Conservation (phyloP, 2,888 invertebrate species). For the Drosophila anceps region DNA sequence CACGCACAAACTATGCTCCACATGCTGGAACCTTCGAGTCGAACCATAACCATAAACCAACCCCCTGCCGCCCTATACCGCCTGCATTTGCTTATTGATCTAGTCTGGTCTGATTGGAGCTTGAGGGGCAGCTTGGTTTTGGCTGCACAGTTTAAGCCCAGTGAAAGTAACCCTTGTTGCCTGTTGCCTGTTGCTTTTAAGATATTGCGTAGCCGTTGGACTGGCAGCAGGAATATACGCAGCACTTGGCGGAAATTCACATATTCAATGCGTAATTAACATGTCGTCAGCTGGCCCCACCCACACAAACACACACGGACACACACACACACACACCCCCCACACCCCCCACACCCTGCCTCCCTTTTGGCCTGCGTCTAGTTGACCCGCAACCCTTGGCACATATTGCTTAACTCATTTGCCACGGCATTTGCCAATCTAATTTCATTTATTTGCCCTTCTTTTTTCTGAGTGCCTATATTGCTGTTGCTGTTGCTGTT, state of each 20-base stretch:
- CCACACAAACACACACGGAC: neutral
- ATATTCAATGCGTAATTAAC: constrained; percentile 61
- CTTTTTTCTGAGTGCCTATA: no score
- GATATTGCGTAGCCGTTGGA: constrained; percentile 40
- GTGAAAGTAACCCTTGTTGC: constrained; percentile 22
- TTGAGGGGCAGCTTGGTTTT: neutral
- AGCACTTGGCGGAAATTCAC: constrained; percentile 14
- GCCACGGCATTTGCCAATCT: constrained; percentile 44
- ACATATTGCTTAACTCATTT: constrained; percentile 23
- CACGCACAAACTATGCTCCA: neutral
- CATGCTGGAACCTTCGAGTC: constrained; percentile 8
- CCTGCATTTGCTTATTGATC: constrained; percentile 3
- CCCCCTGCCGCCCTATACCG: accelerated
- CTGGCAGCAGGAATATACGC: constrained; percentile 9
- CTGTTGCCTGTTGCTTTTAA: neutral
- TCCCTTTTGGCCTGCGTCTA: neutral
- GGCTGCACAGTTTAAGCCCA: constrained; percentile 40
- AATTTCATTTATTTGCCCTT: constrained; percentile 58
- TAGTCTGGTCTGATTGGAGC: neutral
- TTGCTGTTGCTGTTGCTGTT: no score
- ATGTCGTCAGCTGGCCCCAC: constrained; percentile 29
- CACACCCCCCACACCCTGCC: no score
- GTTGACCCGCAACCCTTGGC: constrained; percentile 5
- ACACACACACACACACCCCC: neutral
- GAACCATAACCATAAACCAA: neutral